Conservation (phyloP, 2,888 invertebrate genomes). For the Hydraecia micacea region DNA sequence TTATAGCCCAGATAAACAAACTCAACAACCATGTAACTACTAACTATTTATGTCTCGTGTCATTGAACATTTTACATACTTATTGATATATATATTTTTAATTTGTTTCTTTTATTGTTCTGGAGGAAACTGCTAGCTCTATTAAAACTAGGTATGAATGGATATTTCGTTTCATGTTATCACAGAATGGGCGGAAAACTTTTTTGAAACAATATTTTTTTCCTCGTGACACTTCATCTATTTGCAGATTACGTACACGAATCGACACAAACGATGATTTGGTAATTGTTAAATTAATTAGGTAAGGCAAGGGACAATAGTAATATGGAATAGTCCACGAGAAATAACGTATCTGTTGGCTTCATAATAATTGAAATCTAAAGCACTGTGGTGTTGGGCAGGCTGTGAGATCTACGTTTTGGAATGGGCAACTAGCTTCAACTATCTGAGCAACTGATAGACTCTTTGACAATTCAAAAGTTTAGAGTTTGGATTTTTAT, state of each 20-base stretch:
- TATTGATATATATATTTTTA: not conserved
- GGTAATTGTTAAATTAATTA: not conserved
- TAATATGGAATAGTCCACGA: too few relatives aligned
- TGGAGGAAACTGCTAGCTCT: not conserved
- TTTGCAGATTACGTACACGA: not conserved
- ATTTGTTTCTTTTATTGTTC: not conserved
- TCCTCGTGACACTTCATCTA: not conserved
- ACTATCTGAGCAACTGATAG: too few relatives aligned
- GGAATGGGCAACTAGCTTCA: too few relatives aligned
- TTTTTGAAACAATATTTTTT: not conserved
- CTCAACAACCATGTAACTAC: not conserved
- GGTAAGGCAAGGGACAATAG: too few relatives aligned
- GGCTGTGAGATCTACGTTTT: too few relatives aligned
- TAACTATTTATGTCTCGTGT: not conserved
- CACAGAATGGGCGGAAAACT: not conserved
- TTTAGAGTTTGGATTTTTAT: too few relatives aligned
- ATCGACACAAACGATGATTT: not conserved
- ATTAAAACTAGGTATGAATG: not conserved
- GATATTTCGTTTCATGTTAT: not conserved
- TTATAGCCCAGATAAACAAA: constrained; percentile 9
- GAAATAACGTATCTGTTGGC: too few relatives aligned
- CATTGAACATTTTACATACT: constrained; percentile 10
- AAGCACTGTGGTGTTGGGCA: too few relatives aligned
- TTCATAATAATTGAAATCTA: too few relatives aligned
- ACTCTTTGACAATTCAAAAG: too few relatives aligned